Evolutionary conservation across 2,888 invertebrate species (phyloP).

Genomic region (Calameuta idolon): DNA sequence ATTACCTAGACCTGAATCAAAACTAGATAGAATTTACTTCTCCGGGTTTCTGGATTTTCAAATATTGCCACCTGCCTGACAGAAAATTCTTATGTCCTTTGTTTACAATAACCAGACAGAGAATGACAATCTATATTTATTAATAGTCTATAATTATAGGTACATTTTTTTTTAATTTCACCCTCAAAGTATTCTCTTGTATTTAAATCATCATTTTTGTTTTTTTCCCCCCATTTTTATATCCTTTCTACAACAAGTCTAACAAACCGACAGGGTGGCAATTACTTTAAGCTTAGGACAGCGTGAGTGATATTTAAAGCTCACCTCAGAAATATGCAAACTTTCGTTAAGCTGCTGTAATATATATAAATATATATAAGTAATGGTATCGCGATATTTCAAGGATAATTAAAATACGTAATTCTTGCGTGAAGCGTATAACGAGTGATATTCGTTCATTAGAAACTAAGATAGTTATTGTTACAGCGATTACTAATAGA

Average conservation of each 20-base stretch:
- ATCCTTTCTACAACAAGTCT: background rate
- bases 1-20: background rate
- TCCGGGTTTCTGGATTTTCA: background rate
- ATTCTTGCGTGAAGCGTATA: background rate
- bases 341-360: background rate
- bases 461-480: background rate
- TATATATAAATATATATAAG: background rate
- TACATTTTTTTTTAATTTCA: background rate
- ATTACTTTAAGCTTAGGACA: background rate
- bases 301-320: background rate
- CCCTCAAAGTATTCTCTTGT: background rate
- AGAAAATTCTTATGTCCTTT: background rate
- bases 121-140: background rate
- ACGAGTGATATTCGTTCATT: background rate
- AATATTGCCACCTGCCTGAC: background rate
- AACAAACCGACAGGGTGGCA: background rate
- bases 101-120: background rate
- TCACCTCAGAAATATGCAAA: background rate
- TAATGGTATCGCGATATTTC: background rate
- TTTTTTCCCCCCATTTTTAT: background rate
- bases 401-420: background rate
- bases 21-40: background rate
- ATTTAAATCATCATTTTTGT: background rate
- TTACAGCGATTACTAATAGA: background rate
- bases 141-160: background rate